Base-by-base conservation (phyloP, 2,797 vertebrate genomes). In the Chelon auratus region DNA sequence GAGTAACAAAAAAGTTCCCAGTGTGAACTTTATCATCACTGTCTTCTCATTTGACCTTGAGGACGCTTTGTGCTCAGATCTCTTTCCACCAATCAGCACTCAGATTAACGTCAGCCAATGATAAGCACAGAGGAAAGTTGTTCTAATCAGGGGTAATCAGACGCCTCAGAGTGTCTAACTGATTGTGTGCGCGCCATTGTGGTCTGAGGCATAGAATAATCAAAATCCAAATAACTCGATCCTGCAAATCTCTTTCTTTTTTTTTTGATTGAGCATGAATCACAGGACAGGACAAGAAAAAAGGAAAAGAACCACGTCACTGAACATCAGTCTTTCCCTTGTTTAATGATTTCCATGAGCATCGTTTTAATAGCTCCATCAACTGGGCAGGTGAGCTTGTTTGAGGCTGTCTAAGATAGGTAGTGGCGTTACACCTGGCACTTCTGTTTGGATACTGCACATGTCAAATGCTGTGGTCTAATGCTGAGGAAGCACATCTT, bases 111-210 rank as follows among this genome's bases (percentile, higher is more conserved):
- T 71, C 77, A 73, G 53, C 72, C 64, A 66, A 68, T 67, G 67
- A 81, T 86, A 78, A 85, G 75, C 57, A 62, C 53, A 56, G 1
- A 72, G 53, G 52, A 62, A 73, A 56, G 45, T 68, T 59, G 24
- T 65, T 80, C 57, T 80, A 88, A 89, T 91, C 82, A 84, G 39
- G 26, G 47, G 13, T 84, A 87, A 90, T 91, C 91, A 86, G 60
- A 57, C 68, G 37, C 74, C 58, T 80, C 77, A 18, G 45, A 63
- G 30, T 60, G 65, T 52, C 74, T 22, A 33, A 74, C 81, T 90
- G 85, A 86, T 91, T 89, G 63, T 69, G 57, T 69, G 53, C 62
- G 0, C 30, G 62, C 60, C 56, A 75, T 61, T 76, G 69, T 68
- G 50, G 68, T 69, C 45, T 54, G 78, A 82, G 54, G 42, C 68